phyloP scores from a whole-genome alignment of 2,113 vertebrate species.

The Embiotoca jacksoni region DNA sequence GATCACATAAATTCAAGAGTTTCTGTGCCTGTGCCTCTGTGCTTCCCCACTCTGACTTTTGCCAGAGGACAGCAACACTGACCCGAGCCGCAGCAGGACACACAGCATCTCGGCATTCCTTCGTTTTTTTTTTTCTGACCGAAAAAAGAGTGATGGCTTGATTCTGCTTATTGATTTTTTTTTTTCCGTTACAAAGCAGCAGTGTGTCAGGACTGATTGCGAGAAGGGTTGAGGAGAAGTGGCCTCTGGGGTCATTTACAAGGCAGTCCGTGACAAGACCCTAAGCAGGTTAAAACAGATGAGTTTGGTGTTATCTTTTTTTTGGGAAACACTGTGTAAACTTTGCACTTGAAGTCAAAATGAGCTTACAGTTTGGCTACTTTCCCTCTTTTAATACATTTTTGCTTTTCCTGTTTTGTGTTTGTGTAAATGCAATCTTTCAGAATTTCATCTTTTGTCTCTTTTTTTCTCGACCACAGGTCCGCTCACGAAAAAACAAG shows the following conservation, averaged over 20 bases:
- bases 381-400: slow-evolving; percentile 49
- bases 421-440: slow-evolving; percentile 60
- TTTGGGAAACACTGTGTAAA: slow-evolving; percentile 44
- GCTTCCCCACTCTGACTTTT: slow-evolving; percentile 19
- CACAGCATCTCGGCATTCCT: slow-evolving; percentile 45
- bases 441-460: slow-evolving; percentile 81
- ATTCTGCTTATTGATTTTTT: slow-evolving; percentile 77
- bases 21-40: background rate
- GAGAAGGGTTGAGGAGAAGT: slow-evolving; percentile 64
- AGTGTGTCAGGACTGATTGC: slow-evolving; percentile 69
- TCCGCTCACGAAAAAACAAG: slow-evolving; percentile 92
- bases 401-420: slow-evolving; percentile 44
- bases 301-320: slow-evolving; percentile 62
- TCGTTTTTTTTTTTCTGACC: slow-evolving; percentile 60
- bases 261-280: slow-evolving; percentile 69
- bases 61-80: slow-evolving; percentile 33
- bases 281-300: slow-evolving; percentile 68
- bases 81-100: slow-evolving; percentile 31
- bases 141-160: slow-evolving; percentile 72
- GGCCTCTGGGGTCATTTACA: slow-evolving; percentile 71
- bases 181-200: slow-evolving; percentile 58
- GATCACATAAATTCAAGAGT: slow-evolving; percentile 31
- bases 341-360: slow-evolving; percentile 42
- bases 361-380: slow-evolving; percentile 31
- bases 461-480: slow-evolving; percentile 86